A percentile compares a stretch with the other conserved stretches of the same genome.
Conservation (phyloP, 2,888 invertebrate genomes). For the Drosophila anomalata region DNA sequence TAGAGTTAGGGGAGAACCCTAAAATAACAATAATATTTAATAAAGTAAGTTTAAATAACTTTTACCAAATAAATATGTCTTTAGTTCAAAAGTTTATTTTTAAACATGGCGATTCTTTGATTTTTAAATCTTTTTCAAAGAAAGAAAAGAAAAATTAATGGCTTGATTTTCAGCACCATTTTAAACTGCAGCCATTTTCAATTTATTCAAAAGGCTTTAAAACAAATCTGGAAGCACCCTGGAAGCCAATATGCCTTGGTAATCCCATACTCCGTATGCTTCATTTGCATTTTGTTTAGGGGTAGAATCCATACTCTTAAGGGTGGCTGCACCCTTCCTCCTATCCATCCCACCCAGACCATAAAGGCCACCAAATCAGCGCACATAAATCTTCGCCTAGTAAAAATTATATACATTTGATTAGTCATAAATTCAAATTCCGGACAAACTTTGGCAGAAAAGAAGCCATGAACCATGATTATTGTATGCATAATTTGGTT, state of each 20-base stretch:
- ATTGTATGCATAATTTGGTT: slow-evolving; percentile 73
- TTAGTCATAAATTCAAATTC: slow-evolving; percentile 67
- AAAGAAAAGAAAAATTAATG: slow-evolving; percentile 26
- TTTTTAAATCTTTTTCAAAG: background rate
- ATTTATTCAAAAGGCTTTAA: slow-evolving; percentile 24
- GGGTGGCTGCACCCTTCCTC: background rate
- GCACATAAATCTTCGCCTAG: slow-evolving; percentile 64
- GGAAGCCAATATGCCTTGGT: background rate
- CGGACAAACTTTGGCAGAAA: slow-evolving; percentile 36
- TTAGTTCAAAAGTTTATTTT: background rate
- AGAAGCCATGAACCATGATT: slow-evolving; percentile 45
- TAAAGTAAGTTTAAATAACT: no score
- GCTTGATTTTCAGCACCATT: slow-evolving; percentile 17
- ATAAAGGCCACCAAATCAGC: slow-evolving; percentile 50
- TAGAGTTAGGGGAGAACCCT: no score
- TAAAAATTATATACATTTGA: slow-evolving; percentile 74
- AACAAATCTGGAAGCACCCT: background rate
- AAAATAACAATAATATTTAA: no score
- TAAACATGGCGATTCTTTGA: background rate
- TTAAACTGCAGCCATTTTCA: slow-evolving; percentile 51
- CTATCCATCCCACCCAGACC: background rate
- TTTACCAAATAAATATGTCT: no score
- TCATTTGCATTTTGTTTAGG: slow-evolving; percentile 72
- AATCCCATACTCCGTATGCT: slow-evolving; percentile 24
- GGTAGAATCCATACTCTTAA: slow-evolving; percentile 49